Conservation (phyloP, 1,140 invertebrate species). For the Rhagoletis zephyria region DNA sequence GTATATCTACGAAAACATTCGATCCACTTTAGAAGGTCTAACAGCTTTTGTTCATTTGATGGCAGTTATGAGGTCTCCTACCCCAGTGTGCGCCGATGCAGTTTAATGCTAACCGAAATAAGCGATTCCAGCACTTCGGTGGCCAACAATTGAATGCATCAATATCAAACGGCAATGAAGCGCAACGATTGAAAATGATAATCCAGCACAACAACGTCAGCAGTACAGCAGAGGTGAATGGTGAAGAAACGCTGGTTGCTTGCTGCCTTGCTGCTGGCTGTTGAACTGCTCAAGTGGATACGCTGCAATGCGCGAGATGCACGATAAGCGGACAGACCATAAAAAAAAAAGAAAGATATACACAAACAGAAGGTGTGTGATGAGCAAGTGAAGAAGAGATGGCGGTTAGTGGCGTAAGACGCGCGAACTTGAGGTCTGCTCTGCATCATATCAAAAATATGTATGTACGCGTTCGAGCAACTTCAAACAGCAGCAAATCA, state of each 20-base stretch:
- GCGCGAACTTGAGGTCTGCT: neutral
- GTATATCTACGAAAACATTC: no score
- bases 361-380: neutral
- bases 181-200: slow-evolving; percentile 43
- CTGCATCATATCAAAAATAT: slow-evolving; percentile 8
- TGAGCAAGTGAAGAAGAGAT: neutral
- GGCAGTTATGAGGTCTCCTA: no score
- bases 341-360: no score
- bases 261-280: neutral
- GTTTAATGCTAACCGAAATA: neutral
- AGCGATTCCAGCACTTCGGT: neutral
- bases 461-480: neutral
- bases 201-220: neutral
- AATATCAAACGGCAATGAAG: slow-evolving; percentile 42
- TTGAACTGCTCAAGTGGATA: slow-evolving; percentile 34
- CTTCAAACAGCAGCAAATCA: neutral
- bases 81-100: neutral
- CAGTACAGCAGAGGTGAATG: neutral
- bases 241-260: neutral
- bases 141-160: slow-evolving; percentile 4
- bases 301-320: neutral
- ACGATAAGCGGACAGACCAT: neutral
- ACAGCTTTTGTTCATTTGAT: neutral
- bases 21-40: no score
- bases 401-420: no score